A percentile compares a stretch with the other conserved stretches of the same genome.
Conservation (phyloP, 2,113 vertebrate species). For the Takifugu flavidus region DNA sequence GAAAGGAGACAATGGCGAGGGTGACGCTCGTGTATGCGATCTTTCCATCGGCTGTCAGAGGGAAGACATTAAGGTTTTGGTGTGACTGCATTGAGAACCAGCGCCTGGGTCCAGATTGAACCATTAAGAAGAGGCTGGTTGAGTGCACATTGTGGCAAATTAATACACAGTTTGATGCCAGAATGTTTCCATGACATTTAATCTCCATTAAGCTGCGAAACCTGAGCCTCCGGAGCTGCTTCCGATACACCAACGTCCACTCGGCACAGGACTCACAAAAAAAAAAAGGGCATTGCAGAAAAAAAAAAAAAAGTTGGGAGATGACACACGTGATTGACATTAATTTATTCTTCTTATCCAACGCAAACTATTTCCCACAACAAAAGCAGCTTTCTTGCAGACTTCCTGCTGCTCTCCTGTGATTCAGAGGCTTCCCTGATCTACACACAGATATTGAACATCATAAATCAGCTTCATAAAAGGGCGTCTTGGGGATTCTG, state of each 20-base stretch:
- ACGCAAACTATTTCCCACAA: background rate
- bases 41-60: slow-evolving; percentile 46
- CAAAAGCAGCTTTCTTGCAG: background rate
- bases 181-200: slow-evolving; percentile 48
- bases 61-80: slow-evolving; percentile 21
- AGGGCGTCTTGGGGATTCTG: slow-evolving; percentile 52
- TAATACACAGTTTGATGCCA: slow-evolving; percentile 49
- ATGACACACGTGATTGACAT: background rate
- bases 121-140: slow-evolving; percentile 54
- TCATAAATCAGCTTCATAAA: slow-evolving; percentile 67
- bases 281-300: background rate
- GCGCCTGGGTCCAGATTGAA: slow-evolving; percentile 45
- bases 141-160: slow-evolving; percentile 51
- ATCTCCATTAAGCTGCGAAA: slow-evolving; percentile 56
- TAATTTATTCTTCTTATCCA: background rate
- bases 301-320: background rate
- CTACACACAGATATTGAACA: slow-evolving; percentile 51
- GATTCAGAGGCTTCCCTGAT: slow-evolving; percentile 43
- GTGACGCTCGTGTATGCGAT: slow-evolving; percentile 42
- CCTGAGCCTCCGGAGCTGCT: background rate
- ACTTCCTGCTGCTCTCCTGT: background rate
- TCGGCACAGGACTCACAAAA: slow-evolving; percentile 3
- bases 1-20: slow-evolving; percentile 32
- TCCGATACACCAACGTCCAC: slow-evolving; percentile 29
- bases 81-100: slow-evolving; percentile 17